Evolutionary conservation across 2,113 vertebrate genomes (phyloP).

Genomic region (Planiliza haematocheilus): DNA sequence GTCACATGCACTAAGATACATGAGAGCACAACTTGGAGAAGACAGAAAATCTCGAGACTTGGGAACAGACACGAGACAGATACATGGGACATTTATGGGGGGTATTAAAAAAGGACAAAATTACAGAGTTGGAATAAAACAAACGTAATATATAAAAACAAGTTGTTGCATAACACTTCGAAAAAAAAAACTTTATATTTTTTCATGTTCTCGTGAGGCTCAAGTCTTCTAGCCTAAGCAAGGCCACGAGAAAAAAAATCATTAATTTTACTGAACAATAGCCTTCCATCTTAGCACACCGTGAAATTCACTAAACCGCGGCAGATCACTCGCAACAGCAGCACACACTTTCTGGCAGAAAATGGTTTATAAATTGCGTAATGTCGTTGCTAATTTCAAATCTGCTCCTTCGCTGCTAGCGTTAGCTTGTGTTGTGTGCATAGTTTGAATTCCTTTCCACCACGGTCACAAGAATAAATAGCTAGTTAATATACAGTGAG

Average conservation of each 20-base stretch:
- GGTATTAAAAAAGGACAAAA: no score
- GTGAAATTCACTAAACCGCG: slow-evolving; percentile 19
- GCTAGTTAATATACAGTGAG: slow-evolving; percentile 48
- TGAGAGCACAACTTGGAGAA: slow-evolving; percentile 3
- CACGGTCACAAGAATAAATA: slow-evolving; percentile 61
- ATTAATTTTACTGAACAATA: slow-evolving; percentile 49
- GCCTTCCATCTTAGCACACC: slow-evolving; percentile 31
- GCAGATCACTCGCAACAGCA: slow-evolving; percentile 16
- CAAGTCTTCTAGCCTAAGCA: slow-evolving; percentile 9
- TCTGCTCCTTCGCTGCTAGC: slow-evolving; percentile 50
- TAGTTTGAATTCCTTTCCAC: slow-evolving; percentile 77
- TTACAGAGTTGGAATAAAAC: background rate
- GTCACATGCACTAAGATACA: slow-evolving; percentile 7
- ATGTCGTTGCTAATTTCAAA: slow-evolving; percentile 65
- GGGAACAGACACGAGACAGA: background rate
- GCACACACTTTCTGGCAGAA: slow-evolving; percentile 34
- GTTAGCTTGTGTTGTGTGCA: slow-evolving; percentile 73
- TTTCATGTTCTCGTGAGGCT: slow-evolving; percentile 5
- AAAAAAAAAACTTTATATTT: background rate
- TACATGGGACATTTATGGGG: no score
- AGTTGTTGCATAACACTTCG: no score
- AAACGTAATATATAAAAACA: background rate
- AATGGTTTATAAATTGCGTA: slow-evolving; percentile 43
- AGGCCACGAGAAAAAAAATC: slow-evolving; percentile 54
- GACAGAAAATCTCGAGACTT: background rate